A percentile compares a stretch with the other conserved stretches of the same genome.
Evolutionary conservation across 2,888 invertebrate genomes (phyloP).

Genomic region (Orchesella flavescens): DNA sequence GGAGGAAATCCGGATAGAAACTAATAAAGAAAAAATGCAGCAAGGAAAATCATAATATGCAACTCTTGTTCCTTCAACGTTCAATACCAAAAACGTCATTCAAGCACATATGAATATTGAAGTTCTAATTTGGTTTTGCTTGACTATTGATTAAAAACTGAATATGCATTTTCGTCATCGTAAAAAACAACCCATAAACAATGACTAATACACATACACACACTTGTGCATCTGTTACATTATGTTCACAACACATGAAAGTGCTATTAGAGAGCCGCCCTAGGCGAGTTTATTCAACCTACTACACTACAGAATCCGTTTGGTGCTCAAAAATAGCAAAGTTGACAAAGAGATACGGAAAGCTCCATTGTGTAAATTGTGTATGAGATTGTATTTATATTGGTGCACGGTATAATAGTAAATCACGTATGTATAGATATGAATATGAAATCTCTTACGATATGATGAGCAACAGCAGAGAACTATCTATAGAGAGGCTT

Average conservation of each 20-base stretch:
- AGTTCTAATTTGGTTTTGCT: background rate
- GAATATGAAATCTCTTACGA: background rate
- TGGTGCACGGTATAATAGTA: background rate
- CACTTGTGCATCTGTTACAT: background rate
- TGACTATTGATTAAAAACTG: background rate
- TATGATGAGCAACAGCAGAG: background rate
- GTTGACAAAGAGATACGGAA: constrained; percentile 15
- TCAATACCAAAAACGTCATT: too few relatives aligned
- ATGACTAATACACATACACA: too few relatives aligned
- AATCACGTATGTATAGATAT: background rate
- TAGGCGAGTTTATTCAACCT: constrained; percentile 48
- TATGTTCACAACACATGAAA: constrained; percentile 9
- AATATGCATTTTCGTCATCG: background rate
- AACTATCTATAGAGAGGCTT: background rate
- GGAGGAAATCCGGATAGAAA: too few relatives aligned
- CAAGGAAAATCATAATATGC: too few relatives aligned
- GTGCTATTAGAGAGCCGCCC: constrained; percentile 27
- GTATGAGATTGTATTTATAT: background rate
- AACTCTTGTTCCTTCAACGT: too few relatives aligned
- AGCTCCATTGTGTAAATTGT: background rate
- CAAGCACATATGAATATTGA: background rate
- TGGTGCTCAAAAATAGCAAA: constrained; percentile 25
- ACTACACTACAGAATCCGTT: constrained; percentile 1
- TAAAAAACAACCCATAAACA: too few relatives aligned
- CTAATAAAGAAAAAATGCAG: too few relatives aligned